Evolutionary conservation across 2,888 invertebrate species (phyloP).

Genomic region (Coenonympha arcania): DNA sequence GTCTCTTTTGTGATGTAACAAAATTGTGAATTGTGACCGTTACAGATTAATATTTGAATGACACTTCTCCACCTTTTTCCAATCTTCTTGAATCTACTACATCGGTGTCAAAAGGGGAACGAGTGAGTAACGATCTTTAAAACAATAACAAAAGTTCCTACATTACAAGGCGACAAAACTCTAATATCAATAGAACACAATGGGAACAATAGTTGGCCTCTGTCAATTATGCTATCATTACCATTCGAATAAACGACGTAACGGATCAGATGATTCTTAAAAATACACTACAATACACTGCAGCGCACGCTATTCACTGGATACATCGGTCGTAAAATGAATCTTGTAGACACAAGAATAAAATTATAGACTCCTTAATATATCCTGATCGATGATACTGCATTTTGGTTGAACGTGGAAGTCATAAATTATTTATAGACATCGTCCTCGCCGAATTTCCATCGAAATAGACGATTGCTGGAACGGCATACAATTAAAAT

Average conservation of each 20-base stretch:
- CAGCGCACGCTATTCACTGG: constrained; percentile 31
- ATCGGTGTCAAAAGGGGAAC: constrained; percentile 44
- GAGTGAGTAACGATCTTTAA: constrained; percentile 50
- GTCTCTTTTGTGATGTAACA: background rate
- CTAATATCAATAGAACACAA: constrained; percentile 70
- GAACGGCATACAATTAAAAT: constrained; percentile 7
- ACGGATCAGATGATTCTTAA: constrained; percentile 65
- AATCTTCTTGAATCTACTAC: constrained; percentile 44
- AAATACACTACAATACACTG: constrained; percentile 58
- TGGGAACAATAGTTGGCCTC: constrained; percentile 70
- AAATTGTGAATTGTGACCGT: constrained; percentile 7
- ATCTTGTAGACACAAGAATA: constrained; percentile 43
- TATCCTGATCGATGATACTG: constrained; percentile 43
- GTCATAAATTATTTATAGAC: constrained; percentile 66
- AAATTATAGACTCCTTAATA: constrained; percentile 33
- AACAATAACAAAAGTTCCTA: constrained; percentile 60
- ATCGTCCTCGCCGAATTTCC: constrained; percentile 38
- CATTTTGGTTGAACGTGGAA: constrained; percentile 45
- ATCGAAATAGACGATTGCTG: constrained; percentile 23
- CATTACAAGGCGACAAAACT: constrained; percentile 72
- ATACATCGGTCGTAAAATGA: constrained; percentile 38
- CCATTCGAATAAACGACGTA: constrained; percentile 69
- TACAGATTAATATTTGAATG: constrained; percentile 39
- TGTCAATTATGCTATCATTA: constrained; percentile 74
- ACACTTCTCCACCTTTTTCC: constrained; percentile 62